Base-by-base conservation (phyloP, 2,888 invertebrate genomes). In the Thera obeliscata region DNA sequence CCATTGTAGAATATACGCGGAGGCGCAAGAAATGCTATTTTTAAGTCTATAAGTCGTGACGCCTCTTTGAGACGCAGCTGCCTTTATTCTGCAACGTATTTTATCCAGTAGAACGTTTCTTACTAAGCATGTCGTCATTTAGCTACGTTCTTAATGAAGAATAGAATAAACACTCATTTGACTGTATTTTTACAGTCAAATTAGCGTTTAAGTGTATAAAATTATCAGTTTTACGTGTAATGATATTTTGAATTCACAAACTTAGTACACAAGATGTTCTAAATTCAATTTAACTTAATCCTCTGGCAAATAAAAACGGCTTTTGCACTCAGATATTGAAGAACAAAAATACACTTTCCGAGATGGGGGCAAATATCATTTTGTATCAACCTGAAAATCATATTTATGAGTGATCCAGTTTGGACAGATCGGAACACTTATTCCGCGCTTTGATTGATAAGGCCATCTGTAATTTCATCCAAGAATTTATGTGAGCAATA, bases 401-500 rank as follows among this genome's bases (percentile, higher is more conserved):
- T 6, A 7, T 43, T 43, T 38, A 1, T 38, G 38, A 1, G 43
- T 46, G 52, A 52, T 33, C 22, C 33, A 33, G 49, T 49, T 48
- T 49, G 7, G 22, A 7, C 6, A 12, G 22, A 50, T 5, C 22
- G 50, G 50, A 49, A 50, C 22, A 5, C 5, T n/a, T 49, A 50
- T 9, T 12, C 22, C 9, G 9, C 8, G 9, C 59, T 12, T 9
- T 38, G 60, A 61, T 49, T 56, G 62, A 55, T 61, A 36, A n/a
- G 41, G 43, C 41, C 56, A 72, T 61, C 54, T 48, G 36, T 41
- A 12, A 38, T 33, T 48, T 52, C 59, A 55, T 70, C 56, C 58
- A 67, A 70, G 64, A 72, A 72, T 72, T 72, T 72, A 74, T 71
- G 64, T 55, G 48, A 57, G 72, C 69, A 66, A 70, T 74, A 74